Conservation (phyloP, 2,797 vertebrate genomes). For the Crenichthys baileyi region DNA sequence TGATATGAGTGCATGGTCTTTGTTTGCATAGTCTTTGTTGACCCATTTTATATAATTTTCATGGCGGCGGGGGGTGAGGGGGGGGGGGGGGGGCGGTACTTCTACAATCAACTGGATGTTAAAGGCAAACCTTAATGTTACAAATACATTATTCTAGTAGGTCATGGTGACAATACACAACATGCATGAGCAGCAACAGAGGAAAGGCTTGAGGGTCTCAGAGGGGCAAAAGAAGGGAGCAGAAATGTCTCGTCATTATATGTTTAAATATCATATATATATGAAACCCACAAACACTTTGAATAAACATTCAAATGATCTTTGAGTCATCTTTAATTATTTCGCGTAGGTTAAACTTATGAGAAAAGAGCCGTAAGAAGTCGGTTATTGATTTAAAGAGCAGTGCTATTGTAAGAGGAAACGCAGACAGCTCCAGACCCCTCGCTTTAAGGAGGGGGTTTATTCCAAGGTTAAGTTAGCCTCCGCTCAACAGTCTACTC, state of each 20-base stretch:
- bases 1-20: neutral
- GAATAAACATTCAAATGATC: neutral
- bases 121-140: constrained; percentile 32
- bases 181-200: constrained; percentile 20
- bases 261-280: neutral
- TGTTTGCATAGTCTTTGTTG: constrained; percentile 24
- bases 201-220: constrained; percentile 14
- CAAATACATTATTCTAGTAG: constrained; percentile 11
- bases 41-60: constrained; percentile 39
- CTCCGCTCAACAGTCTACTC: constrained; percentile 70
- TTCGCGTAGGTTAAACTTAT: constrained; percentile 25
- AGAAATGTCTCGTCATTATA: constrained; percentile 15
- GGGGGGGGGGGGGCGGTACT: too few species aligned
- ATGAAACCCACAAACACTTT: neutral
- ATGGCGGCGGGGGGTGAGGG: neutral
- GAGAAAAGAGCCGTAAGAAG: neutral
- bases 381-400: neutral
- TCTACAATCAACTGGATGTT: constrained; percentile 7
- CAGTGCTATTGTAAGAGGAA: neutral
- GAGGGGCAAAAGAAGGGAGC: neutral
- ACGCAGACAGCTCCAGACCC: constrained; percentile 24
- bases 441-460: constrained; percentile 8
- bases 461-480: constrained; percentile 75
- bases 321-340: neutral
- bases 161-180: constrained; percentile 13